Conservation (phyloP, 1,140 invertebrate genomes). For the Pristionchus pacificus region DNA sequence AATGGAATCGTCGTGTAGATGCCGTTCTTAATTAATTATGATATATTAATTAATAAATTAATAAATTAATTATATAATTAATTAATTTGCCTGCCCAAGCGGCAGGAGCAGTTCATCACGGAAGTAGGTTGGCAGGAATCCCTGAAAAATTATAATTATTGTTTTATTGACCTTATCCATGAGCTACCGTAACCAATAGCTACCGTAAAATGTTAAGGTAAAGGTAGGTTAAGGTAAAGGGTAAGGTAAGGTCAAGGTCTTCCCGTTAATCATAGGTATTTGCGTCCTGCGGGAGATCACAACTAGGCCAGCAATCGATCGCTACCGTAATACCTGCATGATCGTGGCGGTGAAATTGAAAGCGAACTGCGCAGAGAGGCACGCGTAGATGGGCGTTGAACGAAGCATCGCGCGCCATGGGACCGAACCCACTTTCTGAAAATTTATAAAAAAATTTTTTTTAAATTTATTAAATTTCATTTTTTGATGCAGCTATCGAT, state of each 20-base stretch:
- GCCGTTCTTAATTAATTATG: slow-evolving; percentile 6
- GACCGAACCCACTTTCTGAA: neutral
- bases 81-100: neutral
- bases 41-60: neutral
- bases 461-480: no score
- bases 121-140: neutral
- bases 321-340: neutral
- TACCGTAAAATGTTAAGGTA: no score
- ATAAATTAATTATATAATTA: no score
- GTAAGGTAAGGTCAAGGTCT: no score
- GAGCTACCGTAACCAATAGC: no score
- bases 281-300: no score
- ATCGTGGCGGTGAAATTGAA: neutral
- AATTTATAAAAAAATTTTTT: no score
- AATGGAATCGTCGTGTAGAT: slow-evolving; percentile 21
- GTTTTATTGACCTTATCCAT: neutral
- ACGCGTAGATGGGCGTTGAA: neutral
- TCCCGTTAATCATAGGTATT: no score
- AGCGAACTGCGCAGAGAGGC: neutral
- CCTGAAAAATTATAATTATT: neutral
- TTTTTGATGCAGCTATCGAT: no score
- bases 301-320: neutral
- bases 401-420: neutral
- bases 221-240: no score
- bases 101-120: neutral